phyloP scores from a whole-genome alignment of 1,140 invertebrate species.

The Aphidius ervi region DNA sequence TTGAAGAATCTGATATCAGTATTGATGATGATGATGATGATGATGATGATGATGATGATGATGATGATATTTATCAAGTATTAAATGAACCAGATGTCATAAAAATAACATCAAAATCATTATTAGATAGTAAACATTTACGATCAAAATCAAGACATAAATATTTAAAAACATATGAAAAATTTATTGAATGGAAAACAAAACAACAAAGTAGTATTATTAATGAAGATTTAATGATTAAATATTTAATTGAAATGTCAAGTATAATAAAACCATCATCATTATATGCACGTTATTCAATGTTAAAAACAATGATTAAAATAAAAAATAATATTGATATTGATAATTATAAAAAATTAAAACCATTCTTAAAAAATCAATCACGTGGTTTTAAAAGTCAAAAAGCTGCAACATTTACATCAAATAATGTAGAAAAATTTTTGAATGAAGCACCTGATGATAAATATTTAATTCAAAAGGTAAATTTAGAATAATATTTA shows the following conservation, averaged over 20 bases:
- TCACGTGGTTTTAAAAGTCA: neutral
- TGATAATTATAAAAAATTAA: slow-evolving; percentile 17
- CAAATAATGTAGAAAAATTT: slow-evolving; percentile 7
- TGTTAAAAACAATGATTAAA: slow-evolving; percentile 27
- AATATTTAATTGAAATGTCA: slow-evolving; percentile 30
- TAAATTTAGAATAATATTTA: slow-evolving; percentile 8
- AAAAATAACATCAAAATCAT: too few species aligned
- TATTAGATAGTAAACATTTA: too few species aligned
- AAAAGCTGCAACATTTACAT: slow-evolving; percentile 14
- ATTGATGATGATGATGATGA: too few species aligned
- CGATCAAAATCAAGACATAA: neutral
- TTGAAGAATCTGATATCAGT: too few species aligned
- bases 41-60: too few species aligned
- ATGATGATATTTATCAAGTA: too few species aligned
- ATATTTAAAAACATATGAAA: slow-evolving; percentile 7
- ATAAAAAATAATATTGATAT: slow-evolving; percentile 26
- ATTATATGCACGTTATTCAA: slow-evolving; percentile 32
- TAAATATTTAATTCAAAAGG: slow-evolving; percentile 16
- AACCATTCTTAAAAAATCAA: slow-evolving; percentile 12
- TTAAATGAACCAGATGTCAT: too few species aligned
- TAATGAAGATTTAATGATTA: slow-evolving; percentile 27
- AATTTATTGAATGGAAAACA: slow-evolving; percentile 13
- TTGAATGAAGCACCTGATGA: slow-evolving; percentile 13
- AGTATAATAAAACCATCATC: slow-evolving; percentile 27
- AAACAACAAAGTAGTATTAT: slow-evolving; percentile 23